Conservation (phyloP, 2,888 invertebrate species). For the Drosophila tripunctata region DNA sequence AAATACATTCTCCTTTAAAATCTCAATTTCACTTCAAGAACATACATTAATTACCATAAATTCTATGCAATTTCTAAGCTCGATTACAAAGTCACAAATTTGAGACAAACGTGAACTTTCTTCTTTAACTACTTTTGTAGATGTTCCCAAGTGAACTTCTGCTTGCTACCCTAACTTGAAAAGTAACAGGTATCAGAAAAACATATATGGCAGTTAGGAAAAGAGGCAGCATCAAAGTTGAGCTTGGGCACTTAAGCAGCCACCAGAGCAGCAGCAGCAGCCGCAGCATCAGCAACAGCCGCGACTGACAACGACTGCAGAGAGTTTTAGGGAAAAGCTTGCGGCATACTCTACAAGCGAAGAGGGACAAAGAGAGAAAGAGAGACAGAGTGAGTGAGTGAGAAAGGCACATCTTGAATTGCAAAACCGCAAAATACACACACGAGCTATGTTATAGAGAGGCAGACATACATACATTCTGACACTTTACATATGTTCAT, state of each 20-base stretch:
- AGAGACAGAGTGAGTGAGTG: not conserved
- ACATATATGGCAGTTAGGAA: slow-evolving; percentile 11
- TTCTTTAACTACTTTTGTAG: no score
- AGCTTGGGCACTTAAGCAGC: slow-evolving; percentile 59
- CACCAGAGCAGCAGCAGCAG: slow-evolving; percentile 54
- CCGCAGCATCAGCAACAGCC: slow-evolving; percentile 51
- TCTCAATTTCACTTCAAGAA: no score
- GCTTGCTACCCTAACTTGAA: not conserved
- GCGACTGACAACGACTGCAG: slow-evolving; percentile 27
- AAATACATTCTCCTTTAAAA: no score
- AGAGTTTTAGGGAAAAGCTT: not conserved
- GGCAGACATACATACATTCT: slow-evolving; percentile 11
- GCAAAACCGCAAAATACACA: slow-evolving; percentile 68
- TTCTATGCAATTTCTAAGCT: not conserved
- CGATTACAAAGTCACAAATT: not conserved
- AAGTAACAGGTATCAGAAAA: not conserved
- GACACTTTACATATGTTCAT: slow-evolving; percentile 69
- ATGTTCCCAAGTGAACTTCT: no score
- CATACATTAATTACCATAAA: not conserved
- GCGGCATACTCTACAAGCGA: slow-evolving; percentile 3
- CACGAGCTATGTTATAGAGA: slow-evolving; percentile 22
- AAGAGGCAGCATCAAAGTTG: slow-evolving; percentile 41
- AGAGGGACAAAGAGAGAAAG: not conserved
- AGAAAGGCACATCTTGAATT: slow-evolving; percentile 61
- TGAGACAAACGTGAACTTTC: not conserved